phyloP scores from a whole-genome alignment of 2,113 vertebrate genomes.

The Phrynosoma platyrhinos region DNA sequence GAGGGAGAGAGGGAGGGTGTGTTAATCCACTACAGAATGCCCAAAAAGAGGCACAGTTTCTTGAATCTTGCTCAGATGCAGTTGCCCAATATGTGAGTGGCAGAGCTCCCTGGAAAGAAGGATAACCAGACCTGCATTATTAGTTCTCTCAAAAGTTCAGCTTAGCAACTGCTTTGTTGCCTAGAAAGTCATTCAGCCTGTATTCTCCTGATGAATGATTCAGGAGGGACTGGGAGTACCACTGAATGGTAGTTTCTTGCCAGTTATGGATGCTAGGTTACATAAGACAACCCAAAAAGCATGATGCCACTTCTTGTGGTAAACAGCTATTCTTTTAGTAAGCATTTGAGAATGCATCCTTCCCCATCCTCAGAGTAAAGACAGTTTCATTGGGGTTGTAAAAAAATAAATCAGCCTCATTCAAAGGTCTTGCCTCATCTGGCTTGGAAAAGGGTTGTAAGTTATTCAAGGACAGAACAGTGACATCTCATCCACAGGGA shows the following conservation, averaged over 20 bases:
- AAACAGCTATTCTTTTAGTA: conserved; percentile 77
- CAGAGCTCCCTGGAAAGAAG: conserved; percentile 80
- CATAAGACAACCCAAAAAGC: conserved; percentile 72
- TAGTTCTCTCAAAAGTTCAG: conserved; percentile 80
- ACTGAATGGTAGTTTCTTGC: conserved; percentile 73
- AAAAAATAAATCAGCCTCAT: conserved; percentile 63
- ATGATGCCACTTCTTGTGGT: conserved; percentile 78
- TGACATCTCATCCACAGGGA: conserved; percentile 12
- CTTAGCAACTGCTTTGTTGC: conserved; percentile 98
- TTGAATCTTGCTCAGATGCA: conserved; percentile 68
- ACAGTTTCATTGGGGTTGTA: conserved; percentile 62
- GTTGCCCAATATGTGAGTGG: conserved; percentile 75
- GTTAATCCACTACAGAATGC: conserved; percentile 70
- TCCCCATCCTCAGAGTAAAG: conserved; percentile 54
- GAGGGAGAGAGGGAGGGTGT: conserved; percentile 3
- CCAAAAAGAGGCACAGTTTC: conserved; percentile 68
- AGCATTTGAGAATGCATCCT: conserved; percentile 65
- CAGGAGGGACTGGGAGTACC: conserved; percentile 76
- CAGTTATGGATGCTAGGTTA: conserved; percentile 82
- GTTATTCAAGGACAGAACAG: conserved; percentile 41
- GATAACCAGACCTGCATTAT: conserved; percentile 86
- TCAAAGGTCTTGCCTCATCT: conserved; percentile 37
- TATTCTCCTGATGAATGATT: conserved; percentile 84
- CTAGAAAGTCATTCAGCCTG: conserved; percentile 79
- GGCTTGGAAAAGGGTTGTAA: conserved; percentile 45